phyloP scores from a whole-genome alignment of 2,888 invertebrate genomes.

The Halictus ligatus region DNA sequence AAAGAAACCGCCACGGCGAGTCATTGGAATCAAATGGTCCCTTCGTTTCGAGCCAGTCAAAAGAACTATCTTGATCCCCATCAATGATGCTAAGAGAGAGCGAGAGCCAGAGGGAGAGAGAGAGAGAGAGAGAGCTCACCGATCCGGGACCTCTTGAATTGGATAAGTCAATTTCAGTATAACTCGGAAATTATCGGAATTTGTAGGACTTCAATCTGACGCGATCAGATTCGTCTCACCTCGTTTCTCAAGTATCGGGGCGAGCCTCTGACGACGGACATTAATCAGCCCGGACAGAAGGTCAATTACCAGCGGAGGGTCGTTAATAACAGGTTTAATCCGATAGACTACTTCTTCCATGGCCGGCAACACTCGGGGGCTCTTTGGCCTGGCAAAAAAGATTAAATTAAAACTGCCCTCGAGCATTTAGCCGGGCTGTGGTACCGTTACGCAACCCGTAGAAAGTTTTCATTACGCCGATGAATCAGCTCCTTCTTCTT shows the following conservation, averaged over 20 bases:
- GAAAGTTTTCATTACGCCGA: constrained; percentile 37
- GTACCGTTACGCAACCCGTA: constrained; percentile 3
- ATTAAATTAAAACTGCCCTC: constrained; percentile 36
- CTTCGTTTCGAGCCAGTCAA: background rate
- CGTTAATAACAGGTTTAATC: constrained; percentile 61
- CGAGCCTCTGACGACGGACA: constrained; percentile 53
- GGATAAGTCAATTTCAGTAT: constrained; percentile 37
- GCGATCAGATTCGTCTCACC: constrained; percentile 47
- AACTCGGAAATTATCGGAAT: constrained; percentile 48
- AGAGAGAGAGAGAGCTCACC: background rate
- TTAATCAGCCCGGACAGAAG: constrained; percentile 68
- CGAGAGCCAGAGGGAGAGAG: background rate
- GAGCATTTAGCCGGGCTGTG: constrained; percentile 24
- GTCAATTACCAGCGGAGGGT: constrained; percentile 66
- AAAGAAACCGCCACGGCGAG: background rate
- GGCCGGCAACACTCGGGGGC: constrained; percentile 20
- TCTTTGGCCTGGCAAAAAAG: constrained; percentile 32
- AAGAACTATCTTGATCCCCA: background rate
- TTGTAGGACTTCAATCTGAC: constrained; percentile 44
- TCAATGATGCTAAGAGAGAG: background rate
- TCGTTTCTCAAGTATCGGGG: constrained; percentile 49
- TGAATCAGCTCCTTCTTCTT: constrained; percentile 22
- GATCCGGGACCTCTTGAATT: background rate
- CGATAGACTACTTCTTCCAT: constrained; percentile 30
- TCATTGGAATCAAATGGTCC: background rate